Evolutionary conservation across 53 echinoderm and acorn worm species (phyloP), one percentile per base, ranked within the genome.

Genomic region (Actinopyga echinites): DNA sequence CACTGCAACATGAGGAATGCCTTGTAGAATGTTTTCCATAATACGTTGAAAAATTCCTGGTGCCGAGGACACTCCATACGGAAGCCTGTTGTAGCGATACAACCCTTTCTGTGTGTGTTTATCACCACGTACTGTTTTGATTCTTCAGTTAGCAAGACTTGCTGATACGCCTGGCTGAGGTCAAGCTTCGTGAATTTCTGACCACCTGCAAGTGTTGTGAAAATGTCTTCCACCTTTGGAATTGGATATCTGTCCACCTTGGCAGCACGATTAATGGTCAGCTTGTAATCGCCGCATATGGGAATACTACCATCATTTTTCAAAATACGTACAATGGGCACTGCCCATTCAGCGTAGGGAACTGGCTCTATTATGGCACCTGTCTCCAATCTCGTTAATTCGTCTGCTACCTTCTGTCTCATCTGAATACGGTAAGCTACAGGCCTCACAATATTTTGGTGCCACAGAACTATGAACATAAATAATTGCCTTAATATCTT

Each of bases 261-360:
- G 0, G 77, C 54, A 11, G 75, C 85, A 28, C 44, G 82, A 58
- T 87, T 90, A 1, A 87, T 25, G 0, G 89, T 87, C 6, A 64
- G 57, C 7, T 87, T 86, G 31, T 89, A 93, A 44, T 86, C 83
- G 34, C 90, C 83, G 38, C 90, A 86, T 40, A 86, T 86, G 8
- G 78, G 83, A 21, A 86, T 28, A 12, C n/a, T 30, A 2, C 30
- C 31, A 6, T 52, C 77, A 0, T 79, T 9, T 64, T 86, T 90
- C 57, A 79, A 5, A 11, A 83, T 45, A 8, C 69, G 83, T 32
- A 83, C 86, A 15, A 86, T 75, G 29, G 90, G 78, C 20, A 86
- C 53, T 52, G 90, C 86, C 90, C 90, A 86, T 29, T 77, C 17
- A 8, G 78, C 81, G 42, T 57, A 74, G 3, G 57, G 44, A 13